Conservation (phyloP, 2,888 invertebrate genomes). For the Drosophila borborema region DNA sequence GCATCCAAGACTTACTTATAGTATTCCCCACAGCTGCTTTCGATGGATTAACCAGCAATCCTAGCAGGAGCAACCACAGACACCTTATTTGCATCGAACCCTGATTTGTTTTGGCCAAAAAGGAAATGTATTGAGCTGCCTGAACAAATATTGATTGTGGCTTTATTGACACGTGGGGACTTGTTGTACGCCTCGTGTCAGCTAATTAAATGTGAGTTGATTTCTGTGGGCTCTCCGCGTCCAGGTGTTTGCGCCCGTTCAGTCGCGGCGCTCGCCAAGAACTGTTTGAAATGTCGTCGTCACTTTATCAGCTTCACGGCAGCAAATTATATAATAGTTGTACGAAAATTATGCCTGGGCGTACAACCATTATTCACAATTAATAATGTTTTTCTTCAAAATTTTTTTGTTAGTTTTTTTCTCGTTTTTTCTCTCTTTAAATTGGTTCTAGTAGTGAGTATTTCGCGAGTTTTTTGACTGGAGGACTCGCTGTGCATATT, state of each 20-base stretch:
- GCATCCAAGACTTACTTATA: constrained; percentile 40
- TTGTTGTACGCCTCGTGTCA: not conserved
- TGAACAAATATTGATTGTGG: constrained; percentile 63
- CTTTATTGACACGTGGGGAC: constrained; percentile 35
- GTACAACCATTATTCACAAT: constrained; percentile 32
- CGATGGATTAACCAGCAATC: constrained; percentile 8
- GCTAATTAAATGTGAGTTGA: not conserved
- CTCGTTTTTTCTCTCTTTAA: not conserved
- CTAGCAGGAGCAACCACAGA: constrained; percentile 18
- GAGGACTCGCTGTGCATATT: constrained; percentile 47
- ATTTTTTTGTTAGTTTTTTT: constrained; percentile 5
- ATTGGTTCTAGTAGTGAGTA: constrained; percentile 36
- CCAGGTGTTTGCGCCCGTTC: constrained; percentile 33
- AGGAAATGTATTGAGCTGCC: constrained; percentile 40
- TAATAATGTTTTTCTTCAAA: constrained; percentile 24
- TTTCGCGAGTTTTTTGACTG: constrained; percentile 37
- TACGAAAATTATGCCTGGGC: constrained; percentile 30
- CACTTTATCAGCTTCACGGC: constrained; percentile 4
- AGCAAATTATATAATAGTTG: constrained; percentile 37
- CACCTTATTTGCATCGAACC: constrained; percentile 35
- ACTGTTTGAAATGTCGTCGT: constrained; percentile 42
- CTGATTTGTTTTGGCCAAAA: constrained; percentile 30
- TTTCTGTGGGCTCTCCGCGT: constrained; percentile 1
- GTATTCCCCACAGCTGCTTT: constrained; percentile 25
- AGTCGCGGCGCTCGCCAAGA: constrained; percentile 40